Evolutionary conservation across 2,797 vertebrate species (phyloP).

Genomic region (Rousettus madagascariensis): DNA sequence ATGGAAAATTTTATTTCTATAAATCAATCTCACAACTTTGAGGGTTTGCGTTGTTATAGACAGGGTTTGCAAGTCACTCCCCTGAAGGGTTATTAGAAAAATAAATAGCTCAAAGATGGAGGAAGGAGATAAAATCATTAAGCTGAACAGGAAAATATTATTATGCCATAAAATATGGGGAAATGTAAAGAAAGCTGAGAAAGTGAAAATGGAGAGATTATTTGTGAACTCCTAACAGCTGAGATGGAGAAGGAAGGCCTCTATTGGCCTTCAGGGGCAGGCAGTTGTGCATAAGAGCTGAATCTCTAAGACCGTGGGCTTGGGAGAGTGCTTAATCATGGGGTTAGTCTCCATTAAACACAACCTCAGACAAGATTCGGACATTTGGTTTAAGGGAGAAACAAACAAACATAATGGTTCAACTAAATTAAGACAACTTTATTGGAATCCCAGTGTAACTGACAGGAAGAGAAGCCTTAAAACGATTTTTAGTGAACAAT

Average conservation of each 20-base stretch:
- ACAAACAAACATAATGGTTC: not conserved
- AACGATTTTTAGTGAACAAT: not conserved
- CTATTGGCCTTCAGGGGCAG: rapidly evolving
- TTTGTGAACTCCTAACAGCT: not conserved
- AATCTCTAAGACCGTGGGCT: no score
- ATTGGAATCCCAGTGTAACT: not conserved
- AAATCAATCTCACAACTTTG: not conserved
- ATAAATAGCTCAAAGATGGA: not conserved
- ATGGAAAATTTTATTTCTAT: not conserved
- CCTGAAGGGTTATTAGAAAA: not conserved
- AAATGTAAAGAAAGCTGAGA: not conserved
- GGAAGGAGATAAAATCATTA: not conserved
- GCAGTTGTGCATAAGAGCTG: not conserved
- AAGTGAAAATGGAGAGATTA: not conserved
- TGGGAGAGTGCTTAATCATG: rapidly evolving
- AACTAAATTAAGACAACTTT: not conserved
- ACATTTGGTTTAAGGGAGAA: not conserved
- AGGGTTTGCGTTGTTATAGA: not conserved
- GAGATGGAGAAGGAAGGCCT: not conserved
- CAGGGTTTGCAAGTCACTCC: not conserved
- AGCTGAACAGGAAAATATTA: not conserved
- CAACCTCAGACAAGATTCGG: not conserved
- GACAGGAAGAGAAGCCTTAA: not conserved
- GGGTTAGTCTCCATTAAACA: not conserved
- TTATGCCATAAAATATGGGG: not conserved